Conservation (phyloP, 2,888 invertebrate genomes). For the Formica aserva region DNA sequence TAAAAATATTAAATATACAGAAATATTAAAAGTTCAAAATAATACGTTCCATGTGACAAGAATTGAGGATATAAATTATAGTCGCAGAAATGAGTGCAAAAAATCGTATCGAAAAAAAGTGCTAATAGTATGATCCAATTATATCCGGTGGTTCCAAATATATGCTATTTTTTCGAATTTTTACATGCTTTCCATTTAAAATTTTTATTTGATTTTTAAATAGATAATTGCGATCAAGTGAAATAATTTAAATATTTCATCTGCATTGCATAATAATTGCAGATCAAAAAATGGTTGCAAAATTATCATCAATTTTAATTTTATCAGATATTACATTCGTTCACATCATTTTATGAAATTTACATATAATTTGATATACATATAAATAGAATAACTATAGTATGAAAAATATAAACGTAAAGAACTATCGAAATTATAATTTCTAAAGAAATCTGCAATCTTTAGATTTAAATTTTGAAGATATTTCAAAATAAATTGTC, state of each 20-base stretch:
- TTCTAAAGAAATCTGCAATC: background rate
- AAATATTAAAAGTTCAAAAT: background rate
- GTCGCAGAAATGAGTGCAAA: background rate
- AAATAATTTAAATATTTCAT: constrained; percentile 6
- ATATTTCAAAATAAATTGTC: background rate
- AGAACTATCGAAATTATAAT: background rate
- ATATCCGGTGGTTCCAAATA: background rate
- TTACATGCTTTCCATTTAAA: background rate
- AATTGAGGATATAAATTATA: background rate
- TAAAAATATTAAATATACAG: background rate
- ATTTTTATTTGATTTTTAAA: background rate
- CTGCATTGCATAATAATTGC: background rate
- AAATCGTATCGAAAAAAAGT: background rate
- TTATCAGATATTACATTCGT: background rate
- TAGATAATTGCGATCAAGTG: background rate
- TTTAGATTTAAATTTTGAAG: background rate
- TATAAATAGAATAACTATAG: background rate
- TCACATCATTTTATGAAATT: background rate
- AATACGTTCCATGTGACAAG: background rate
- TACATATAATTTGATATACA: background rate
- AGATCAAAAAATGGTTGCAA: background rate
- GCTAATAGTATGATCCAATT: background rate
- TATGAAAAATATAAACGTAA: background rate
- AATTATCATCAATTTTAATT: background rate
- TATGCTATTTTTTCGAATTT: background rate